phyloP scores from a whole-genome alignment of 2,797 vertebrate genomes.

The Delichon dasypus region DNA sequence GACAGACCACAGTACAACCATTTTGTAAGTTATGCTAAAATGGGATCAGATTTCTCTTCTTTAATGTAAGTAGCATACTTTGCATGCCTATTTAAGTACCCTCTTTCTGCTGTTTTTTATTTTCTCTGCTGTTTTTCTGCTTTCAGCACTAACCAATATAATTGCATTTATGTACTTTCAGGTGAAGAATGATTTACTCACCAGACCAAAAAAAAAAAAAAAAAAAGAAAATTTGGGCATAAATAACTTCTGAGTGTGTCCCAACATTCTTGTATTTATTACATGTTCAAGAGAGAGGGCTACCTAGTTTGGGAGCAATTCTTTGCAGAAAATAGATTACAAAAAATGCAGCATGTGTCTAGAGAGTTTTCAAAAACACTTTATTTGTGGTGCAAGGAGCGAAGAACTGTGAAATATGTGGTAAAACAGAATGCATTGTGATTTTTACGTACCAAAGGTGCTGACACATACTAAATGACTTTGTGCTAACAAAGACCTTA shows the following conservation, averaged over 20 bases:
- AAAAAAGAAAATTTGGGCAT: neutral
- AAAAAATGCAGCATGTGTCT: neutral
- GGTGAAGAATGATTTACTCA: conserved; percentile 25
- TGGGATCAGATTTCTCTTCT: neutral
- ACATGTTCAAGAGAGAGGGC: neutral
- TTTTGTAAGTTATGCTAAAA: neutral
- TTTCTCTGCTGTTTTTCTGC: neutral
- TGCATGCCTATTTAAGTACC: neutral
- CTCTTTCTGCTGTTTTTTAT: neutral
- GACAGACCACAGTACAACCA: neutral
- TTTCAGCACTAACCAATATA: neutral
- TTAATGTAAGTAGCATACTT: neutral
- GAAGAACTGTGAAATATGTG: neutral
- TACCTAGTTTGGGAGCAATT: neutral
- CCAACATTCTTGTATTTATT: neutral
- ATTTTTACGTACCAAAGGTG: neutral
- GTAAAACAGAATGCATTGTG: neutral
- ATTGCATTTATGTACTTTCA: neutral
- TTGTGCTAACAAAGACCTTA: neutral
- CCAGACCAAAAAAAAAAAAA: neutral
- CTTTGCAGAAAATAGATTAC: neutral
- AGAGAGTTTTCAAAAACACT: conserved; percentile 33
- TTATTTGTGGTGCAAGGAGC: neutral
- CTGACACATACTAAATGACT: neutral
- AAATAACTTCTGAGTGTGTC: neutral